phyloP scores from a whole-genome alignment of 2,888 invertebrate species.

The Incurvaria masculella region DNA sequence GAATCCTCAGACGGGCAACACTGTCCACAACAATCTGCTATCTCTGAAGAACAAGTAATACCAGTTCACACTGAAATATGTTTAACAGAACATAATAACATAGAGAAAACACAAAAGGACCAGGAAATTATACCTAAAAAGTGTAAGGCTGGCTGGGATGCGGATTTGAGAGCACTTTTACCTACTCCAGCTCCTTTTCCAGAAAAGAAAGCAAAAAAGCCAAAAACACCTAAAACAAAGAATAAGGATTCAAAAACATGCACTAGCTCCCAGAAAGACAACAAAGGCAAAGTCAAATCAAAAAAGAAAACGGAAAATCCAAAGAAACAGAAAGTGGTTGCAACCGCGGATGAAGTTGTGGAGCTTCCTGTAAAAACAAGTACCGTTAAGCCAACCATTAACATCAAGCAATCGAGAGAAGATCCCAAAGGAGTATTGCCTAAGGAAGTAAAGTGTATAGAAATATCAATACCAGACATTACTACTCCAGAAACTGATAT shows the following conservation, averaged over 20 bases:
- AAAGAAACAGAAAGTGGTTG: constrained; percentile 1
- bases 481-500: constrained; percentile 46
- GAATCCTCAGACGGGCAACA: constrained; percentile 19
- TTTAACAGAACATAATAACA: constrained; percentile 13
- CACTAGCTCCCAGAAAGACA: neutral
- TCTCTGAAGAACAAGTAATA: constrained; percentile 10
- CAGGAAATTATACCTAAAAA: constrained; percentile 12
- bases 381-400: constrained; percentile 31
- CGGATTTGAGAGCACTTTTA: constrained; percentile 34
- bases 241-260: neutral
- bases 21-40: neutral
- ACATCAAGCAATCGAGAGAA: constrained; percentile 21
- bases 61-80: constrained; percentile 12
- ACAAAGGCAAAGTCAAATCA: neutral
- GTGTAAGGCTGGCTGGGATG: constrained; percentile 37
- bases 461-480: constrained; percentile 24
- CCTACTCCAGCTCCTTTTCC: neutral
- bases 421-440: constrained; percentile 6
- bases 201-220: constrained; percentile 1
- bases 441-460: constrained; percentile 19
- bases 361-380: constrained; percentile 6
- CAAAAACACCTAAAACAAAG: neutral
- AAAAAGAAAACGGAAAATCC: constrained; percentile 3
- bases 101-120: constrained; percentile 14
- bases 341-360: constrained; percentile 11